These are phyloP conservation scores for Ceratina calcarata DNA, from an alignment of 1,140 invertebrate species.

Conservation along the genomic window DNA sequence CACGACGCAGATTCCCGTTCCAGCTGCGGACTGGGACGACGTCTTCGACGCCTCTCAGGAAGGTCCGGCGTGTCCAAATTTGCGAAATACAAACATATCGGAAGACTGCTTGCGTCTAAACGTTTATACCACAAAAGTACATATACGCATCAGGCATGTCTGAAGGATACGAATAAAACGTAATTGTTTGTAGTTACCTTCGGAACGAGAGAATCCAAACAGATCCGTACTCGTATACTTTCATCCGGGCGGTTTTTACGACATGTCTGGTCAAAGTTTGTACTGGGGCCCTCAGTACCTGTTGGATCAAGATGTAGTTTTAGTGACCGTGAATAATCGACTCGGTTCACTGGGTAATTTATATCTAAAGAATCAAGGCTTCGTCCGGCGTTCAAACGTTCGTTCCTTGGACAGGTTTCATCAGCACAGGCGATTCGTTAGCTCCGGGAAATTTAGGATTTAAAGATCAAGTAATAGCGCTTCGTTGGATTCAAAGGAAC, in stretches of 20 bases:
- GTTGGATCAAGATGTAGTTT: constrained; percentile 84
- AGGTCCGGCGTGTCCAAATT: constrained; percentile 72
- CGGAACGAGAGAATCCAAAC: not conserved
- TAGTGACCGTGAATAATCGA: constrained; percentile 87
- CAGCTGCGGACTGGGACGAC: constrained; percentile 80
- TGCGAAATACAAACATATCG: constrained; percentile 29
- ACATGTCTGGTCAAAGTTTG: constrained; percentile 78
- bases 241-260: constrained; percentile 80
- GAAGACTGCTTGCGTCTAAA: constrained; percentile 89
- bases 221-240: constrained; percentile 80
- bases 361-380: not conserved
- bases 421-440: constrained; percentile 64
- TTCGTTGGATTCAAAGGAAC: constrained; percentile 84
- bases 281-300: constrained; percentile 83
- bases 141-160: constrained; percentile 36
- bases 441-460: constrained; percentile 86
- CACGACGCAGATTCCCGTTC: constrained; percentile 78
- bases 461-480: constrained; percentile 85
- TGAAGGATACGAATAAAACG: no score
- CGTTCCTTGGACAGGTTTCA: constrained; percentile 52
- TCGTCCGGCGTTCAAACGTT: no score
- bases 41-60: constrained; percentile 73
- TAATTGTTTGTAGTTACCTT: constrained; percentile 31
- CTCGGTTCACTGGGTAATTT: constrained; percentile 82
- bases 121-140: constrained; percentile 85